Conservation (phyloP, 2,113 vertebrate species). For the Periophthalmus modestus region DNA sequence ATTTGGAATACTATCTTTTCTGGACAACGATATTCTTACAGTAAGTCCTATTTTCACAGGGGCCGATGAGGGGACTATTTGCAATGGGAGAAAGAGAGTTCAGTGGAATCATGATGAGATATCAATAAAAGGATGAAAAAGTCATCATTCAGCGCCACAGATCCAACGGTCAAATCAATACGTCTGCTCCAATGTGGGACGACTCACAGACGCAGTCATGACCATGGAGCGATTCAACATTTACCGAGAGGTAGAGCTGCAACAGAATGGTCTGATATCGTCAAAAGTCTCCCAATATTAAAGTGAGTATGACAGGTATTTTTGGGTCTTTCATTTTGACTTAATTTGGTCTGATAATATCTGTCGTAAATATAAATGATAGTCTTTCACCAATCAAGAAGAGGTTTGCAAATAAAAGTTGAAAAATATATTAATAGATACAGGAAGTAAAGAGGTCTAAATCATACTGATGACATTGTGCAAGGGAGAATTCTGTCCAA, state of each 20-base stretch:
- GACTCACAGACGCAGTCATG: constrained; percentile 71
- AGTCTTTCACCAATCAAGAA: too few species aligned
- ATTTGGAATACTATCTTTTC: background rate
- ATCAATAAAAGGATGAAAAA: constrained; percentile 76
- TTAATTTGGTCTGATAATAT: too few species aligned
- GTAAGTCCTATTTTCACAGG: constrained; percentile 64
- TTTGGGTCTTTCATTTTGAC: too few species aligned
- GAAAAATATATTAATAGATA: too few species aligned
- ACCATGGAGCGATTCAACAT: background rate
- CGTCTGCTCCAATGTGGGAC: constrained; percentile 71
- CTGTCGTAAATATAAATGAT: too few species aligned
- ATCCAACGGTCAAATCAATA: constrained; percentile 76
- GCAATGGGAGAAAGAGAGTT: constrained; percentile 49
- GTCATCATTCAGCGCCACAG: constrained; percentile 65
- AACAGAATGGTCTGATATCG: background rate
- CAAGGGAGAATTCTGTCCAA: too few species aligned
- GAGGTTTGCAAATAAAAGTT: too few species aligned
- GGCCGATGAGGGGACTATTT: constrained; percentile 57
- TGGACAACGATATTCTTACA: constrained; percentile 44
- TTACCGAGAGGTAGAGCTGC: background rate
- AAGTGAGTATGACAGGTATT: too few species aligned
- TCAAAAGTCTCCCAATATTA: background rate
- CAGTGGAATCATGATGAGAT: constrained; percentile 72
- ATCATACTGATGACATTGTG: too few species aligned
- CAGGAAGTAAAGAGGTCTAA: too few species aligned